Conservation (phyloP, 2,797 vertebrate genomes). For the Alcedo atthis region DNA sequence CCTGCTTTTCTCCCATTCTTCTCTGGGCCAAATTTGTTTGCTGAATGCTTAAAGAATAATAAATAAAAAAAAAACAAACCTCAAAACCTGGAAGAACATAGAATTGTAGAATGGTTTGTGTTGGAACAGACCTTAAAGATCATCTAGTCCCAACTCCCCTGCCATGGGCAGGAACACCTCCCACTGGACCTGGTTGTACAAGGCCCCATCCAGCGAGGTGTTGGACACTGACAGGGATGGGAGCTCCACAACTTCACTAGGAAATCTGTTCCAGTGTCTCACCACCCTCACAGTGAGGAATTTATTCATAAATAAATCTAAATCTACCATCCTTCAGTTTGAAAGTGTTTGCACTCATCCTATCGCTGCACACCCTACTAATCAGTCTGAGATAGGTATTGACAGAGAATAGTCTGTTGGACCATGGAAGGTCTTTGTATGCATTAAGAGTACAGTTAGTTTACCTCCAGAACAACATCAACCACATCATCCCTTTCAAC, state of each 20-base stretch:
- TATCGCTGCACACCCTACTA: not conserved
- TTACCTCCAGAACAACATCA: not conserved
- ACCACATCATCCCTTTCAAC: too few species aligned
- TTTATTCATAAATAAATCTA: not conserved
- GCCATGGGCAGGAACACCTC: not conserved
- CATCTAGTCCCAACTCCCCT: not conserved
- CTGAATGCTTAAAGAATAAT: not conserved
- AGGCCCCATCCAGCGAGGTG: not conserved
- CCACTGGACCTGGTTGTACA: not conserved
- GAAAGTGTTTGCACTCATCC: not conserved
- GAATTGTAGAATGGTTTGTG: not conserved
- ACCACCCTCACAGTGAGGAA: not conserved
- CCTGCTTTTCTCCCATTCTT: not conserved
- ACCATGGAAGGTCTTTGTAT: not conserved
- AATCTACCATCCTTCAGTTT: not conserved
- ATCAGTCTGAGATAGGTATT: accelerated
- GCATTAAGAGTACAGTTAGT: accelerated
- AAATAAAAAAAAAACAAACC: not conserved
- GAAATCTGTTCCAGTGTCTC: not conserved
- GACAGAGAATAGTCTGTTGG: accelerated
- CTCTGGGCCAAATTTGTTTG: not conserved
- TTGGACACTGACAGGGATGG: not conserved
- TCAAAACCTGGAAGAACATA: not conserved
- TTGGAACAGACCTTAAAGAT: not conserved
- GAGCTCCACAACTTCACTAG: not conserved